phyloP scores from a whole-genome alignment of 2,888 invertebrate species.

The Papilio elwesi region DNA sequence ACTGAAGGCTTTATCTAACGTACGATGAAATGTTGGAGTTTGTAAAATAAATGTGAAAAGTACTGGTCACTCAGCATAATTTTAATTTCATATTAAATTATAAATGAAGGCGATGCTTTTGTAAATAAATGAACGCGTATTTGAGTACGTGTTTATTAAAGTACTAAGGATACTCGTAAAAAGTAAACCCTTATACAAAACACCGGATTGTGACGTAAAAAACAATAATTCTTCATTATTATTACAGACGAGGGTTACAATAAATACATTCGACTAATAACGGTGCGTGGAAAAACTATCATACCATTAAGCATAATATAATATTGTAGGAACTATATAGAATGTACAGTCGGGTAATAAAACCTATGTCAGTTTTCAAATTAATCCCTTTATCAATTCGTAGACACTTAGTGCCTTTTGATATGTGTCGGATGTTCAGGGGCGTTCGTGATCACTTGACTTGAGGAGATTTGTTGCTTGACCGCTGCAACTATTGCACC shows the following conservation, averaged over 20 bases:
- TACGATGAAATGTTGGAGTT: too few relatives aligned
- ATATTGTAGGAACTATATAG: too few relatives aligned
- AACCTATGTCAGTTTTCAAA: too few relatives aligned
- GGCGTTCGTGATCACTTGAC: too few relatives aligned
- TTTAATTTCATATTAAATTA: not conserved
- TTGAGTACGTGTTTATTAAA: slow-evolving; percentile 75
- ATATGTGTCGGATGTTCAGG: too few relatives aligned
- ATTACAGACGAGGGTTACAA: slow-evolving; percentile 60
- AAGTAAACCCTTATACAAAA: slow-evolving; percentile 80
- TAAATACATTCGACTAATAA: slow-evolving; percentile 47
- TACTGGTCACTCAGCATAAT: too few relatives aligned
- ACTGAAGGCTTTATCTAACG: too few relatives aligned
- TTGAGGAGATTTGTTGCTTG: too few relatives aligned
- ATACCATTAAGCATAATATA: not conserved
- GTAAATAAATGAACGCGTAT: slow-evolving; percentile 50
- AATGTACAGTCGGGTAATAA: too few relatives aligned
- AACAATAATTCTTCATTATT: slow-evolving; percentile 82
- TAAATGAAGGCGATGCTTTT: slow-evolving; percentile 32
- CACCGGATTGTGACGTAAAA: slow-evolving; percentile 75
- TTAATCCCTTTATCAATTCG: too few relatives aligned
- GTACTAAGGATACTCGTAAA: slow-evolving; percentile 71
- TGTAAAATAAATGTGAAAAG: not conserved
- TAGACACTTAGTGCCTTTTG: too few relatives aligned
- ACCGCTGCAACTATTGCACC: too few relatives aligned
- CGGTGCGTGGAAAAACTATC: slow-evolving; percentile 45